A percentile compares a stretch with the other conserved stretches of the same genome.
These are phyloP conservation scores for Nettapus auritus DNA, from an alignment of 2,113 vertebrate species.

Conservation along the genomic window DNA sequence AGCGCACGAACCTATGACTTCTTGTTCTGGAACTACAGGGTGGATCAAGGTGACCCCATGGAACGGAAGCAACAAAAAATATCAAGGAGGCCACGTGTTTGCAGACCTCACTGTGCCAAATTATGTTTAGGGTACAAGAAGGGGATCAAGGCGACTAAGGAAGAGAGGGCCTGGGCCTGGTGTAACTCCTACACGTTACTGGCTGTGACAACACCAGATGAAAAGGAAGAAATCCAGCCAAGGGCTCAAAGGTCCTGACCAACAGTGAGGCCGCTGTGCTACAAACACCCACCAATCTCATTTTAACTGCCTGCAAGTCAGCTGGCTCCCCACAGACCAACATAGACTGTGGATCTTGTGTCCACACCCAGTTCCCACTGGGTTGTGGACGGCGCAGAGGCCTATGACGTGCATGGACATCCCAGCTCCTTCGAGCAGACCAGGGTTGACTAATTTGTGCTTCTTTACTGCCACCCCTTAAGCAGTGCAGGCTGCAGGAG, in stretches of 20 bases:
- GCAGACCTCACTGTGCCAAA: background rate
- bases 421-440: background rate
- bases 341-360: background rate
- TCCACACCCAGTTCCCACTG: background rate
- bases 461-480: background rate
- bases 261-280: slow-evolving; percentile 6
- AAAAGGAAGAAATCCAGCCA: slow-evolving; percentile 8
- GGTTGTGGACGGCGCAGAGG: background rate
- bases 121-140: background rate
- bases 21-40: background rate
- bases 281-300: background rate
- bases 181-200: background rate
- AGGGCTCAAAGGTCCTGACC: background rate
- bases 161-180: background rate
- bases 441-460: background rate
- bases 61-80: background rate
- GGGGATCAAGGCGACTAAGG: rapidly evolving
- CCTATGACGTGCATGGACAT: background rate
- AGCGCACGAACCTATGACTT: background rate
- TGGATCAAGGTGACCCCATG: background rate
- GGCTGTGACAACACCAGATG: background rate
- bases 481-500: background rate
- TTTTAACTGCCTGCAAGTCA: background rate
- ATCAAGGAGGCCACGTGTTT: background rate
- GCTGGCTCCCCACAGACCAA: slow-evolving; percentile 23